Conservation (phyloP, 2,797 vertebrate species). For the Eupleurogrammus muticus region DNA sequence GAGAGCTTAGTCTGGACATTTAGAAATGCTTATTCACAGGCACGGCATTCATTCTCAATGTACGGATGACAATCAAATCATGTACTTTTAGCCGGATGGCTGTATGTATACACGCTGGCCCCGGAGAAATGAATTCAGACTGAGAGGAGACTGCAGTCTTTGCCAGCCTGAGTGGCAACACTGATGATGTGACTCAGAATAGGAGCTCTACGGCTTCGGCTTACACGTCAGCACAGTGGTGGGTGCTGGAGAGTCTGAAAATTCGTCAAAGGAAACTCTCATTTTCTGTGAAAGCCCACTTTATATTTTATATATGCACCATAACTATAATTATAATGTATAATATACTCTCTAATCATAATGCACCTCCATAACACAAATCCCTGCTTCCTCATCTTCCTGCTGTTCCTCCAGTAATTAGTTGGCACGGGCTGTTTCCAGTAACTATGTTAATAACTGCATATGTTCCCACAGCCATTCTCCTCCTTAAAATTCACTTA, state of each 20-base stretch:
- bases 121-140: conserved; percentile 16
- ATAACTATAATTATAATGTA: not conserved
- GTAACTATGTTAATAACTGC: not conserved
- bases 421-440: not conserved
- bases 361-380: not conserved
- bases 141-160: conserved; percentile 15
- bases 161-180: conserved; percentile 18
- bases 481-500: not conserved
- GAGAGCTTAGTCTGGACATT: conserved; percentile 4
- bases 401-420: not conserved
- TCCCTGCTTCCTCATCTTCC: not conserved
- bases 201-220: conserved; percentile 1
- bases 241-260: conserved; percentile 4
- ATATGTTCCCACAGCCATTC: not conserved
- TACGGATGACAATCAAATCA: conserved; percentile 13
- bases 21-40: not conserved
- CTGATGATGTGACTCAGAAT: conserved; percentile 28
- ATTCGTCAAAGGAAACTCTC: not conserved
- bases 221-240: conserved; percentile 2
- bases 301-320: not conserved
- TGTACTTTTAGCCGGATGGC: not conserved
- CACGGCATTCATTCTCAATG: conserved; percentile 1
- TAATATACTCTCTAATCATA: not conserved
- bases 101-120: not conserved
- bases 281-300: conserved; percentile 5